Conservation (phyloP, 2,888 invertebrate genomes). For the Cosmorhoe ocellata region DNA sequence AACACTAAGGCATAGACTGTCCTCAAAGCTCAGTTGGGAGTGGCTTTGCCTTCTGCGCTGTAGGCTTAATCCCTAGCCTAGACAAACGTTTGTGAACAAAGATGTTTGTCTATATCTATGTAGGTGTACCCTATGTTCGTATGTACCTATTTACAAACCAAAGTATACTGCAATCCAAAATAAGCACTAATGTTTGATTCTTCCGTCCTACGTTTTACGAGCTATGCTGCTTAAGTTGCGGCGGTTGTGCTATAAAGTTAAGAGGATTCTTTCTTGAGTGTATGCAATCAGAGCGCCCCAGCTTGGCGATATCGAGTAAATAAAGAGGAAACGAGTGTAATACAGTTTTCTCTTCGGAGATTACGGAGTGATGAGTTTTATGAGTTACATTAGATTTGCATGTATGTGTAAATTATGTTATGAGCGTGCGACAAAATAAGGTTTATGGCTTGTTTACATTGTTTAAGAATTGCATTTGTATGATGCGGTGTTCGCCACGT, state of each 20-base stretch:
- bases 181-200: neutral
- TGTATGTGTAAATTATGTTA: constrained; percentile 5
- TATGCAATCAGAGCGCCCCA: constrained; percentile 27
- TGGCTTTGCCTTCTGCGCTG: too few species aligned
- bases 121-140: too few species aligned
- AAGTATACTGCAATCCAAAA: too few species aligned
- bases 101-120: too few species aligned
- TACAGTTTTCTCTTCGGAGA: constrained; percentile 26
- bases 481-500: too few species aligned
- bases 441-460: too few species aligned
- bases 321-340: constrained; percentile 30
- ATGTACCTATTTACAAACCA: too few species aligned
- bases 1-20: too few species aligned
- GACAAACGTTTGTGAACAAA: too few species aligned
- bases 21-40: too few species aligned
- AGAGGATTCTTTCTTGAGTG: constrained; percentile 18
- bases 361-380: constrained; percentile 29
- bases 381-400: constrained; percentile 6
- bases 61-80: too few species aligned
- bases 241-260: constrained; percentile 16
- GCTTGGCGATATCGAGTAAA: constrained; percentile 27
- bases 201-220: constrained; percentile 3
- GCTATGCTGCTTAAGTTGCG: neutral
- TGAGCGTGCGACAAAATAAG: neutral
- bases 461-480: too few species aligned